Conservation (phyloP, 2,888 invertebrate genomes). For the Drosophila testacea region DNA sequence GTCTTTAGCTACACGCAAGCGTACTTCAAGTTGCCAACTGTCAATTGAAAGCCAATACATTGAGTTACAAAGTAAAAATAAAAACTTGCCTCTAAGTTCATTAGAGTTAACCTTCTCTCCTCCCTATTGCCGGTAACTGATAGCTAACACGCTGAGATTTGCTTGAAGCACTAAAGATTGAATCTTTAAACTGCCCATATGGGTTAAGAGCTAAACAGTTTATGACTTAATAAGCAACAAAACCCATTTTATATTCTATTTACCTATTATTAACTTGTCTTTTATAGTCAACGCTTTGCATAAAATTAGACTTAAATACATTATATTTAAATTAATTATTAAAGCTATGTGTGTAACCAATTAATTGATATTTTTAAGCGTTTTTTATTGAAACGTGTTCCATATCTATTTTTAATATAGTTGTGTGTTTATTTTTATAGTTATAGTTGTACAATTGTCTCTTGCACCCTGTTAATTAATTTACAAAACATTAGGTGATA, state of each 20-base stretch:
- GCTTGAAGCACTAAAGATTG: conserved; percentile 7
- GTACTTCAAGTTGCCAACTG: conserved; percentile 42
- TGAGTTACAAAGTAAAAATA: conserved; percentile 37
- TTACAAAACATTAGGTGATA: conserved; percentile 5
- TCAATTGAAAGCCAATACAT: conserved; percentile 69
- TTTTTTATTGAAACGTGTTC: too few relatives aligned
- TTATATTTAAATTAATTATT: background rate
- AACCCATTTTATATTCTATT: conserved; percentile 1
- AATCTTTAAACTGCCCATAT: conserved; percentile 13
- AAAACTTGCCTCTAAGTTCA: conserved; percentile 32
- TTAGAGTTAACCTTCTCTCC: conserved; percentile 35
- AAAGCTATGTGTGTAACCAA: background rate
- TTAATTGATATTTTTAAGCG: background rate
- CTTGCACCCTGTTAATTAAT: background rate
- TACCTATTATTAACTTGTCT: background rate
- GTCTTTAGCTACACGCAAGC: conserved; percentile 38
- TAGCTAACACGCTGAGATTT: conserved; percentile 15
- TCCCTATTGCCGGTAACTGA: conserved; percentile 6
- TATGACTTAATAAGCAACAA: conserved; percentile 8
- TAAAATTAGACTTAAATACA: background rate
- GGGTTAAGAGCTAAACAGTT: conserved; percentile 10
- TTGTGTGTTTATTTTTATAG: background rate
- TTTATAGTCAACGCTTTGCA: background rate
- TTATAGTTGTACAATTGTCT: background rate
- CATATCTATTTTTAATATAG: too few relatives aligned